A percentile compares a stretch with the other conserved stretches of the same genome.
Conservation (phyloP, 2,888 invertebrate species). For the Drosophila colorata region DNA sequence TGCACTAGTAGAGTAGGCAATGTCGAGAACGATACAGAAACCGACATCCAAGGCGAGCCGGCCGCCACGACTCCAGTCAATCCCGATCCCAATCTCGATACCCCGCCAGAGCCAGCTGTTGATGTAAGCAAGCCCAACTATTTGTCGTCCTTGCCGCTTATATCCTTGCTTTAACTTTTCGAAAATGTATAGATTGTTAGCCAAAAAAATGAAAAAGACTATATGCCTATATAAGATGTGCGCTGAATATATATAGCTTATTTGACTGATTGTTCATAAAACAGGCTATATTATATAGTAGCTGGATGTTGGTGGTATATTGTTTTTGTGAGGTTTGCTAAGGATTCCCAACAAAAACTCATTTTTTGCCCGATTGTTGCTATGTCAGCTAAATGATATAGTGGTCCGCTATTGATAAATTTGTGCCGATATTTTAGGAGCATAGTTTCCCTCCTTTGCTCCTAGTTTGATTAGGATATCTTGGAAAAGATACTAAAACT, state of each 20-base stretch:
- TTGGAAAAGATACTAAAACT: no score
- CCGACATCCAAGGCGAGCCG: slow-evolving; percentile 25
- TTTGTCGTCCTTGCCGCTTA: slow-evolving; percentile 17
- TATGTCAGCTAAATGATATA: neutral
- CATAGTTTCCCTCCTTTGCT: neutral
- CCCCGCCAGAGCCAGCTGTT: slow-evolving; percentile 38
- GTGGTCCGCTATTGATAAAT: no score
- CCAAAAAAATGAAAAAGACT: slow-evolving; percentile 21
- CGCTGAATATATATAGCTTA: no score
- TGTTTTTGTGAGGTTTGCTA: no score
- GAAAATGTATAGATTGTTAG: slow-evolving; percentile 50
- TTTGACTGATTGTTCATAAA: no score
- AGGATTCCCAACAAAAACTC: no score
- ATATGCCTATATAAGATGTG: no score
- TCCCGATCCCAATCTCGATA: slow-evolving; percentile 26
- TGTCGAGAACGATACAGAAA: slow-evolving; percentile 57
- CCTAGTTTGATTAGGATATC: neutral
- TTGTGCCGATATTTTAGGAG: no score
- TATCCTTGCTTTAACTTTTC: slow-evolving; percentile 17
- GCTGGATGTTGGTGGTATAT: no score
- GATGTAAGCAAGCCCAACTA: slow-evolving; percentile 60
- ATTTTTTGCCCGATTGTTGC: no score
- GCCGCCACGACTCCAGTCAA: slow-evolving; percentile 10
- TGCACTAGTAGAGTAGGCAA: slow-evolving; percentile 71
- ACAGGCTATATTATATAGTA: no score